Base-by-base conservation (phyloP, 1,140 invertebrate genomes). In the Drosophila willistoni region DNA sequence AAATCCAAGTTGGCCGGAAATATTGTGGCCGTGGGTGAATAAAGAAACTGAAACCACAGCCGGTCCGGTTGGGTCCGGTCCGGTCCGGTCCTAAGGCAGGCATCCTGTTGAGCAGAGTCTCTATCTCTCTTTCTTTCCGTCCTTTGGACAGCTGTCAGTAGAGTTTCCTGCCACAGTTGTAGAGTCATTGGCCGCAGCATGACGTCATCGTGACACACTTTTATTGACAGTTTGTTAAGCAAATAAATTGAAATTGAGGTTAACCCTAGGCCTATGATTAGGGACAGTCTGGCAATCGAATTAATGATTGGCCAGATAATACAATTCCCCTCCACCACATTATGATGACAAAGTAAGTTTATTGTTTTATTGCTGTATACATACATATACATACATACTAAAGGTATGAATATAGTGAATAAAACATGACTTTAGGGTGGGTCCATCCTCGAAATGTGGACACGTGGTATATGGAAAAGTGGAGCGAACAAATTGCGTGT, bases 331-430 rank as follows among this genome's bases (percentile, higher is more conserved):
- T 25, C 19, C 2, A 6, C 9, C n/a, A 29, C n/a, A 22, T 12
- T 51, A 14, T 51, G 42, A 78, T 80, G 78, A 80, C 78, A 68
- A 68, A 72, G 64, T 73, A 70, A 56, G 65, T 69, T 84, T 87
- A 87, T 82, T 87, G 77, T 82, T 87, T 87, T 86, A 83, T 87
- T 72, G 77, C 74, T 67, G 74, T 63, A 85, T 66, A 25, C 19
- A 22, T 2, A 22, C 4, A 25, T 4, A 2, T 25, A 25, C 22
- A 25, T 25, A 60, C 5, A 29, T 29, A 29, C 14, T 4, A 25
- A 66, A 14, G 64, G 19, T 42, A 54, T 56, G 39, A 55, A 64
- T 47, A 19, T 33, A 14, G 19, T 42, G 59, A 22, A 22, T 73
- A 62, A 70, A 66, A 70, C 66, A 76, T 64, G 68, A 66, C 63